Evolutionary conservation across 2,888 invertebrate species (phyloP).

Genomic region (Homarus gammarus): DNA sequence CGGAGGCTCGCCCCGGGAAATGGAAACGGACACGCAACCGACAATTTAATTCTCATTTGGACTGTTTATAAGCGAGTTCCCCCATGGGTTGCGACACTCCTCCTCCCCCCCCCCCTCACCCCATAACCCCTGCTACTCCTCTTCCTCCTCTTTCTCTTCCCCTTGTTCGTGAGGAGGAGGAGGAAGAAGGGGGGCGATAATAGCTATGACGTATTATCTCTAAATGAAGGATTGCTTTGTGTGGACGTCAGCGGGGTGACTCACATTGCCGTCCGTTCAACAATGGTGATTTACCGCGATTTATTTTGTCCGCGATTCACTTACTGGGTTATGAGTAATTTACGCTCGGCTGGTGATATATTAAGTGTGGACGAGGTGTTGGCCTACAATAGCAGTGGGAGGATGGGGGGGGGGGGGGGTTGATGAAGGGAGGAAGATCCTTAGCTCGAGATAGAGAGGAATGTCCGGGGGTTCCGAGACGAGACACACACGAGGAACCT

Average conservation of each 20-base stretch:
- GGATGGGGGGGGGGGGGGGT: too few relatives aligned
- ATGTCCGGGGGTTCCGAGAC: not conserved
- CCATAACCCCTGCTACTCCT: not conserved
- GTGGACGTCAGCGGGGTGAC: not conserved
- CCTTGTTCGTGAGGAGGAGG: not conserved
- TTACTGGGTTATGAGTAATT: not conserved
- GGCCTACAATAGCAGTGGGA: too few relatives aligned
- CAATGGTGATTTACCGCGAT: not conserved
- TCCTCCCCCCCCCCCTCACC: not conserved
- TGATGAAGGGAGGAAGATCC: not conserved
- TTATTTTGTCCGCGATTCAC: not conserved
- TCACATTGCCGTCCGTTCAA: not conserved
- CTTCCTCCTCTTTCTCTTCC: not conserved
- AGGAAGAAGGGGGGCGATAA: not conserved
- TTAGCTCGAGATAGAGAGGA: not conserved
- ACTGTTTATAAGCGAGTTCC: constrained; percentile 13
- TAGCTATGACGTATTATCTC: not conserved
- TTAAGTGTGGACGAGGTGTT: not conserved
- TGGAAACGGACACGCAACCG: constrained; percentile 22
- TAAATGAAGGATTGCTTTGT: not conserved
- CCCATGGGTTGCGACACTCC: not conserved
- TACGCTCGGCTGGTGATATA: not conserved
- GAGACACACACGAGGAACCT: not conserved
- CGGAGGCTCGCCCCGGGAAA: constrained; percentile 9
- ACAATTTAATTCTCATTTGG: constrained; percentile 36